These are phyloP conservation scores for Erpobdella octoculata DNA, from an alignment of 2,888 invertebrate genomes.

Conservation along the genomic window DNA sequence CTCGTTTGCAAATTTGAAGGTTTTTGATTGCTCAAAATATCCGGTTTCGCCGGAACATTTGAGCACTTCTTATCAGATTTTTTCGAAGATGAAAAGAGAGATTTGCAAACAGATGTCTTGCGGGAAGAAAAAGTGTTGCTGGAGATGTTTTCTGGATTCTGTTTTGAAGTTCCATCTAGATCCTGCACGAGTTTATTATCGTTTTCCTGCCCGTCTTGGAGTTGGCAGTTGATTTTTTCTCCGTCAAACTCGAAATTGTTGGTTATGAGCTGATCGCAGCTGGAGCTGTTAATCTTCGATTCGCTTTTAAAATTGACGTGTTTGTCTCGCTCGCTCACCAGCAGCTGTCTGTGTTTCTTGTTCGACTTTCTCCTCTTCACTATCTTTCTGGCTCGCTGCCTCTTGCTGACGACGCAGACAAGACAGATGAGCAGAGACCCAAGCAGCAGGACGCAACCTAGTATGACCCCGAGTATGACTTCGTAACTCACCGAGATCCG, in stretches of 20 bases:
- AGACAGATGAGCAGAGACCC: slow-evolving; percentile 12
- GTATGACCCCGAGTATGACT: slow-evolving; percentile 16
- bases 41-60: not conserved
- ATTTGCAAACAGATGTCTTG: not conserved
- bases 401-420: not conserved
- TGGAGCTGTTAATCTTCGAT: not conserved
- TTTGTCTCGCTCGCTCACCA: slow-evolving; percentile 15
- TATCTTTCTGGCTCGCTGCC: slow-evolving; percentile 9
- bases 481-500: not conserved
- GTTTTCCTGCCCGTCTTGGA: too few relatives aligned
- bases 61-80: not conserved
- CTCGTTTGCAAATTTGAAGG: not conserved
- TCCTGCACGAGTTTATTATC: too few relatives aligned
- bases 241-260: slow-evolving; percentile 1
- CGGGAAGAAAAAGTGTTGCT: not conserved
- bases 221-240: not conserved
- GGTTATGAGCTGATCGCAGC: not conserved
- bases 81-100: not conserved
- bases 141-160: not conserved
- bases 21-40: not conserved
- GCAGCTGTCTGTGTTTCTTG: slow-evolving; percentile 20
- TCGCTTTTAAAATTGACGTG: not conserved
- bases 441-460: slow-evolving; percentile 13
- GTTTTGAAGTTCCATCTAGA: too few relatives aligned
- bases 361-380: slow-evolving; percentile 13